phyloP scores from a whole-genome alignment of 2,113 vertebrate species.

The Lanius collurio region DNA sequence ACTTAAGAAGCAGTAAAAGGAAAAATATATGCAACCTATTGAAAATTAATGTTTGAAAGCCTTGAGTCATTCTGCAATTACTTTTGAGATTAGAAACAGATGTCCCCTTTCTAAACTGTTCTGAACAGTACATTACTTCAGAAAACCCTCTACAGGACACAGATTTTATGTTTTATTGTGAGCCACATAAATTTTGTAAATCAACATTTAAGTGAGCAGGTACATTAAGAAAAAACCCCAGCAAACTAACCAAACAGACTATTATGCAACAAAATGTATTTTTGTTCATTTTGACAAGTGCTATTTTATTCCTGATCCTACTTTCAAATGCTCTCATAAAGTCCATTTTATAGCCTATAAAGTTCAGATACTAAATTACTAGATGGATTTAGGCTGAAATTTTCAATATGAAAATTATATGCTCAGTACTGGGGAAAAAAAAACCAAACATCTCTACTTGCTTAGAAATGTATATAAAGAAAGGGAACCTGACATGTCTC shows the following conservation, averaged over 20 bases:
- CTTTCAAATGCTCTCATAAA: neutral
- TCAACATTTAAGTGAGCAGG: neutral
- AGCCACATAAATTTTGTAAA: neutral
- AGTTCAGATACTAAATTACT: neutral
- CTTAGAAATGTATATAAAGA: neutral
- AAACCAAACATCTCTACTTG: neutral
- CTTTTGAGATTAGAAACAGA: neutral
- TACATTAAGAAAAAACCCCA: neutral
- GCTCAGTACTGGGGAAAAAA: neutral
- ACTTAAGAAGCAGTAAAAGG: neutral
- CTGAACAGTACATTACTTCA: neutral
- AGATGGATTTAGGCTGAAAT: neutral
- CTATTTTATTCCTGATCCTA: neutral
- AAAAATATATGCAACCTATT: neutral
- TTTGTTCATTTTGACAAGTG: neutral
- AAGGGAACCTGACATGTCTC: fast-evolving
- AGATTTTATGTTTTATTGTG: neutral
- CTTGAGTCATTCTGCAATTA: neutral
- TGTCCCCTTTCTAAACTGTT: neutral
- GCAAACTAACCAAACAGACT: neutral
- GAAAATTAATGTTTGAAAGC: neutral
- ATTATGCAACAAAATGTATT: neutral
- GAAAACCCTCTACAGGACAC: neutral
- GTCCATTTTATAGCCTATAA: neutral
- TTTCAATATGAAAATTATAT: neutral